These are phyloP conservation scores for Motacilla tschutschensis DNA, from an alignment of 2,113 vertebrate genomes.

Conservation along the genomic window DNA sequence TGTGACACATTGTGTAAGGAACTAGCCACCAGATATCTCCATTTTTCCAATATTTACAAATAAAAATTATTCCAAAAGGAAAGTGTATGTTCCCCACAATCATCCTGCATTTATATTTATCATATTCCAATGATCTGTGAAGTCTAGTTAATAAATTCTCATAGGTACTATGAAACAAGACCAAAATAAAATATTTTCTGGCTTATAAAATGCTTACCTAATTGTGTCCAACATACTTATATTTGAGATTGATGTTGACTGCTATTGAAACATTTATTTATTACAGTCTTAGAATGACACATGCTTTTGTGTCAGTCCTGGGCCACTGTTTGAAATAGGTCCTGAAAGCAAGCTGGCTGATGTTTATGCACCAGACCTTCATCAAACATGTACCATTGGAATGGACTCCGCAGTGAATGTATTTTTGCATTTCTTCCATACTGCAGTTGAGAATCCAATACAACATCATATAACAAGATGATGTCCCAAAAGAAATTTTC, in stretches of 20 bases:
- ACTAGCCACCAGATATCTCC: background rate
- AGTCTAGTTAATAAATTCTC: background rate
- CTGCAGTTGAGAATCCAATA: background rate
- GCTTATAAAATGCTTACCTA: background rate
- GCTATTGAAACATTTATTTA: background rate
- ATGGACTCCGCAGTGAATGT: background rate
- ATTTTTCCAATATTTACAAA: background rate
- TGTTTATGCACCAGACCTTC: background rate
- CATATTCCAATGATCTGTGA: background rate
- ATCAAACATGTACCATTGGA: background rate
- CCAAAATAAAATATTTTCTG: background rate
- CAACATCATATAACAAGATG: background rate
- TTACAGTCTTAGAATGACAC: background rate
- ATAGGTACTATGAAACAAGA: background rate
- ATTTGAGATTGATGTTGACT: background rate
- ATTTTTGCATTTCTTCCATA: background rate
- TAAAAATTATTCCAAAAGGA: background rate
- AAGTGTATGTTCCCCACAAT: background rate
- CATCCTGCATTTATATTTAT: background rate
- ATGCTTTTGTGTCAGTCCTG: background rate
- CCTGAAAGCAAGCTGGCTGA: background rate
- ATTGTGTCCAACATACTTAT: background rate
- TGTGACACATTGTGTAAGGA: fast-evolving
- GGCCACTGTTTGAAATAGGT: background rate
- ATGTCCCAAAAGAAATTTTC: background rate